Evolutionary conservation across 2,797 vertebrate species (phyloP).

Genomic region (Helostoma temminkii): DNA sequence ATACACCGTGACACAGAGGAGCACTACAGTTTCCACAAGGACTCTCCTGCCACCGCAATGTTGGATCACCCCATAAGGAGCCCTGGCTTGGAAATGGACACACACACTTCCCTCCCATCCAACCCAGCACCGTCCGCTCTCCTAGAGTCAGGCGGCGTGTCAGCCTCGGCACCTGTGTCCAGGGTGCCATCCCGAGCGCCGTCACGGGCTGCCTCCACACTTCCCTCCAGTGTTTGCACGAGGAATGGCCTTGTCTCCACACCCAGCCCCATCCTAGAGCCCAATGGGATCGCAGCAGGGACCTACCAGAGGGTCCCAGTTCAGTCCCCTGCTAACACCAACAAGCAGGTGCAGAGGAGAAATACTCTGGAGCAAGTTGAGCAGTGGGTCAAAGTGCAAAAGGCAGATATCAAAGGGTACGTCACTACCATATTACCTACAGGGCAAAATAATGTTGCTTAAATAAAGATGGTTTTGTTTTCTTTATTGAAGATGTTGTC

Average conservation of each 20-base stretch:
- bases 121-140: constrained; percentile 24
- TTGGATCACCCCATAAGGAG: constrained; percentile 36
- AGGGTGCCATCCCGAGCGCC: constrained; percentile 71
- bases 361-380: constrained; percentile 91
- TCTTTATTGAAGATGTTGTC: too few species aligned
- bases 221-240: constrained; percentile 78
- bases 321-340: constrained; percentile 73
- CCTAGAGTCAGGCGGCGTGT: constrained; percentile 26
- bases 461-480: too few species aligned
- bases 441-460: background rate
- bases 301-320: constrained; percentile 85
- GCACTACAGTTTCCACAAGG: constrained; percentile 79
- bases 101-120: constrained; percentile 75
- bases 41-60: constrained; percentile 61
- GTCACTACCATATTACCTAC: constrained; percentile 16
- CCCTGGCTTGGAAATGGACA: constrained; percentile 80
- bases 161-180: constrained; percentile 73
- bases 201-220: constrained; percentile 70
- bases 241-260: constrained; percentile 87
- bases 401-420: constrained; percentile 85
- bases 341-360: constrained; percentile 87
- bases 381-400: constrained; percentile 93
- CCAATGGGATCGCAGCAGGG: constrained; percentile 87
- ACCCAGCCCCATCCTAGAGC: constrained; percentile 86
- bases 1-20: constrained; percentile 70